Evolutionary conservation across 2,888 invertebrate species (phyloP), one percentile per base, ranked within the genome.

Genomic region (Brachyopa scutellaris): DNA sequence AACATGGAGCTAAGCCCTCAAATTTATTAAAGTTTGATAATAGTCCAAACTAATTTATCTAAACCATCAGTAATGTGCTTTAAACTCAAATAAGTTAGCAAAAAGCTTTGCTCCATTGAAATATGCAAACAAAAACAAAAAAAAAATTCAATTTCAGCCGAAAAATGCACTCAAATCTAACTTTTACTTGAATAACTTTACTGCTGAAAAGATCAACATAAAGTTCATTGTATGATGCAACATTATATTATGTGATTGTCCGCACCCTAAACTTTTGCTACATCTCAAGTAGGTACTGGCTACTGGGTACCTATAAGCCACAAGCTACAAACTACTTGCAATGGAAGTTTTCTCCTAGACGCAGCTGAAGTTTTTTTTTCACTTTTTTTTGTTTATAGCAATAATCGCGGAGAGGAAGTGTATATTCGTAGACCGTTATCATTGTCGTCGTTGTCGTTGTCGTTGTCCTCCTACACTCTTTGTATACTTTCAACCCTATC

Each of bases 301-400:
- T 26, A 26, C 26, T 26, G n/a, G n/a, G n/a, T n/a, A n/a, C n/a
- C n/a, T n/a, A n/a, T n/a, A n/a, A n/a, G n/a, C n/a, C n/a, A n/a
- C n/a, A n/a, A n/a, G n/a, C n/a, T n/a, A n/a, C n/a, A 36, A 78
- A 64, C 64, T 59, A 57, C 64, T 70, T 64, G n/a, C 9, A 40
- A 9, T 19, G n/a, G 17, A 53, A 61, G 51, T 76, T 53, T 45
- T 9, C 19, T 13, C 53, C 53, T 72, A 40, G 23, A 67, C 47
- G 57, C 53, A 45, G 19, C 11, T 19, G 45, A 79, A 73, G 21
- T 61, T 74, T 17, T 47, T n/a, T n/a, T n/a, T n/a, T n/a, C n/a
- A n/a, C n/a, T n/a, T n/a, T n/a, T n/a, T n/a, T n/a, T n/a, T n/a
- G n/a, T n/a, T 78, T 57, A 64, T 51, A 73, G 73, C 59, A 79